Base-by-base conservation (phyloP, 1,140 invertebrate genomes). In the Tigriopus japonicus region DNA sequence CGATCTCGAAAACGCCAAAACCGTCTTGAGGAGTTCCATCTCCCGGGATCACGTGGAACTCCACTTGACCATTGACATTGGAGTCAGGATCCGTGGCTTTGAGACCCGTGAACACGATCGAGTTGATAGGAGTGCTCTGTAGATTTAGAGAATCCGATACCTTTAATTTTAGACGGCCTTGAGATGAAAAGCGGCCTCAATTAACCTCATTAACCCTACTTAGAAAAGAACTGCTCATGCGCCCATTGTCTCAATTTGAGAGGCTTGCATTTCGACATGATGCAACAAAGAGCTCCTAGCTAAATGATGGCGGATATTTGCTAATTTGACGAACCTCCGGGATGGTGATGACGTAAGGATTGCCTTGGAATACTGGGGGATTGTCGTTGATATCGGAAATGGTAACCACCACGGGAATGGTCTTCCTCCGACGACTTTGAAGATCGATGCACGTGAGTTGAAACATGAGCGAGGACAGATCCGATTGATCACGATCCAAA, bases 311-410 rank as follows among this genome's bases (percentile, higher is more conserved):
- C n/a, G n/a, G n/a, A n/a, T n/a, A n/a, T n/a, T n/a, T n/a, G n/a
- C n/a, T n/a, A n/a, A n/a, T n/a, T n/a, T n/a, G n/a, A n/a, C n/a
- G n/a, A 76, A 90, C 87, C 80, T 92, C 87, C n/a, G 86, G 82
- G 56, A 90, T 81, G 51, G 78, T 83, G 35, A 84, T 80, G 70
- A 85, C 80, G 68, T 90, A 91, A 17, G 85, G 83, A 42, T 81
- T 81, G 65, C 83, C 82, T 65, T 49, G 52, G 10, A 68, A 70
- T 24, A 66, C 15, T 13, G 68, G 69, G 35, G 80, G 79, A 72
- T 91, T 91, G 71, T 92, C 87, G 68, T 92, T 92, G 67, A 88
- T 80, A 72, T 90, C 87, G n/a, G 84, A 85, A 59, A 90, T 81
- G 70, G 87, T 77, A 49, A 89, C 86, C 67, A 92, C 87, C 56